Conservation (phyloP, 2,797 vertebrate genomes). For the Acrossocheilus wenchowensis region DNA sequence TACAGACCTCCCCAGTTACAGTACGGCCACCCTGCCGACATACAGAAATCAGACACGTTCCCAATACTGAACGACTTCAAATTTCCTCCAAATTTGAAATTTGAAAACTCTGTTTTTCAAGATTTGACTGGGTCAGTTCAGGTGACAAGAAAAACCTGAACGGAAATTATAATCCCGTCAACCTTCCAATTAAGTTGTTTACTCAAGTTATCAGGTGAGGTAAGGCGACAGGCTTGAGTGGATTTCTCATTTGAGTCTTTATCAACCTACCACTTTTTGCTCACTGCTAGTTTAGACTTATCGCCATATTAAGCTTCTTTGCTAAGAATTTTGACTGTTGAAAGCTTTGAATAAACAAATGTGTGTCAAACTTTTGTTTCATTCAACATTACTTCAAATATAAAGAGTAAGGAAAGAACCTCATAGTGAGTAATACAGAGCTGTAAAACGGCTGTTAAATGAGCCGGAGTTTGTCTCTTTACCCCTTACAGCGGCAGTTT, state of each 20-base stretch:
- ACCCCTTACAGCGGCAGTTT: not conserved
- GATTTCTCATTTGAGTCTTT: not conserved
- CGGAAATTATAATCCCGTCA: not conserved
- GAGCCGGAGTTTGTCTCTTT: not conserved
- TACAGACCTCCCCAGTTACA: constrained; percentile 20
- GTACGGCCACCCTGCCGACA: constrained; percentile 18
- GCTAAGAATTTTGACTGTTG: not conserved
- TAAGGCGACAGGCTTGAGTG: not conserved
- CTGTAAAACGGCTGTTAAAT: constrained; percentile 32
- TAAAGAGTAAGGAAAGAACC: not conserved
- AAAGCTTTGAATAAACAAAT: constrained; percentile 7
- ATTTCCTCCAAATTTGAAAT: too few relatives aligned
- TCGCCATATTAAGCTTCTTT: constrained; percentile 15
- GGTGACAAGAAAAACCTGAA: not conserved
- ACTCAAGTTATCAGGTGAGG: not conserved
- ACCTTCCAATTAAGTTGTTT: constrained; percentile 4
- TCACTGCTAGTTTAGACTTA: not conserved
- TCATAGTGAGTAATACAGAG: constrained; percentile 28
- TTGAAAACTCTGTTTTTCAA: not conserved
- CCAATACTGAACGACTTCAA: not conserved
- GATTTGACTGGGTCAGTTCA: not conserved
- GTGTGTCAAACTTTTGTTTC: constrained; percentile 1
- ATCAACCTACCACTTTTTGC: not conserved
- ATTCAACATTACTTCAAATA: constrained; percentile 41
- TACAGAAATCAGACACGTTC: constrained; percentile 16